These are phyloP conservation scores for Heterodera schachtii DNA, from an alignment of 1,140 invertebrate genomes.

Conservation along the genomic window DNA sequence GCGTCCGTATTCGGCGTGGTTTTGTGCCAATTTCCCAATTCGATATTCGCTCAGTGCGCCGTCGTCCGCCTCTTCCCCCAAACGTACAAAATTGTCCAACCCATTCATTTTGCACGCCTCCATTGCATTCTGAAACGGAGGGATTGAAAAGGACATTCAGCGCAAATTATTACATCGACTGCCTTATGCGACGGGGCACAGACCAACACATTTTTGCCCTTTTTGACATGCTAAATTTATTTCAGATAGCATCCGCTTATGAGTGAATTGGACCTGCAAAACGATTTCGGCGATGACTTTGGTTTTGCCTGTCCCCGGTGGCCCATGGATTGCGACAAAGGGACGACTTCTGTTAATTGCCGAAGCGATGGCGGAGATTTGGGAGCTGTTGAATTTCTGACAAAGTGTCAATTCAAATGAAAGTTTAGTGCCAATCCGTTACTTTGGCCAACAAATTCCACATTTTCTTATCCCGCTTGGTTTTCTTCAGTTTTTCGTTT, in stretches of 20 bases:
- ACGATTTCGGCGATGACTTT: slow-evolving; percentile 46
- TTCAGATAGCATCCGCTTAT: not conserved
- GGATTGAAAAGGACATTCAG: not conserved
- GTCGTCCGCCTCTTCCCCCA: not conserved
- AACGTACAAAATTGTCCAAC: slow-evolving; percentile 12
- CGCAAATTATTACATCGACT: slow-evolving; percentile 15
- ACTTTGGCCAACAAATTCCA: not conserved
- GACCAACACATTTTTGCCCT: slow-evolving; percentile 31
- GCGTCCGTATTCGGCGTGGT: slow-evolving; percentile 11
- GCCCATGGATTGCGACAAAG: slow-evolving; percentile 45
- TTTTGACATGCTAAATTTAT: slow-evolving; percentile 14
- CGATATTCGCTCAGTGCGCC: slow-evolving; percentile 3
- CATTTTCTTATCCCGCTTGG: not conserved
- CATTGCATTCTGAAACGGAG: slow-evolving; percentile 21
- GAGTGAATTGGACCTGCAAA: slow-evolving; percentile 38
- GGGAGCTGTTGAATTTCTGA: slow-evolving; percentile 36
- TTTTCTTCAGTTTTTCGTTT: not conserved
- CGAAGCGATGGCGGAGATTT: slow-evolving; percentile 22
- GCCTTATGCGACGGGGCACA: slow-evolving; percentile 41
- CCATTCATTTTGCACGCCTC: slow-evolving; percentile 25
- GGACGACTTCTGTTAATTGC: slow-evolving; percentile 29
- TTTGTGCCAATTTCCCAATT: slow-evolving; percentile 6
- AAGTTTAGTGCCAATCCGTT: too few species aligned
- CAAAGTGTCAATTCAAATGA: too few species aligned
- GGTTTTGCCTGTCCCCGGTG: slow-evolving; percentile 50